Conservation (phyloP, 2,113 vertebrate species). For the Ctenodactylus gundi region DNA sequence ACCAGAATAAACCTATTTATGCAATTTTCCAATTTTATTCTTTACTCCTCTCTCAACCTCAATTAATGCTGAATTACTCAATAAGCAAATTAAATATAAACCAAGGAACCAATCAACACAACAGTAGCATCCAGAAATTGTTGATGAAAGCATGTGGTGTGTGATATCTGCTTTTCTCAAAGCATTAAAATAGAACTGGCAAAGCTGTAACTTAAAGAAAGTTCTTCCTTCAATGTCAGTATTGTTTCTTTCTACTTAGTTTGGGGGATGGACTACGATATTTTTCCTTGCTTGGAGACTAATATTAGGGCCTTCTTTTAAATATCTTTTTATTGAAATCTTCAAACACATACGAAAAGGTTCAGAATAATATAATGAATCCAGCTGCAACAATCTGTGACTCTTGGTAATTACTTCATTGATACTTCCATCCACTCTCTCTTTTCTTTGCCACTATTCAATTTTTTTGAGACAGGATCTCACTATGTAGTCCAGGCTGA, state of each 20-base stretch:
- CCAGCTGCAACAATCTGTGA: constrained; percentile 19
- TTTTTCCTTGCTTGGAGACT: neutral
- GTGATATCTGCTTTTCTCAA: neutral
- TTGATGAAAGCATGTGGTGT: constrained; percentile 31
- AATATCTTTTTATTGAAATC: constrained; percentile 14
- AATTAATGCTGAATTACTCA: constrained; percentile 25
- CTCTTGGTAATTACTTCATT: constrained; percentile 43
- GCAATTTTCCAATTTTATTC: constrained; percentile 21
- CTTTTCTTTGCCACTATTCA: too few species aligned
- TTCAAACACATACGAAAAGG: constrained; percentile 9
- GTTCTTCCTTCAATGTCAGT: constrained; percentile 15
- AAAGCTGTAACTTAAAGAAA: constrained; percentile 36
- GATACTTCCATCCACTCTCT: neutral
- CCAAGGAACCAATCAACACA: neutral
- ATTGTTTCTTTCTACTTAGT: constrained; percentile 24
- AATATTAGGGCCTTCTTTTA: neutral
- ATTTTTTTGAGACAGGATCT: too few species aligned
- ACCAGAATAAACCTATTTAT: constrained; percentile 23
- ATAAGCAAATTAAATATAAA: constrained; percentile 30
- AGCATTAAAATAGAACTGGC: neutral
- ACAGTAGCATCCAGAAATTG: constrained; percentile 17
- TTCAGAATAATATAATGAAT: neutral
- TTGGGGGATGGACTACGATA: neutral
- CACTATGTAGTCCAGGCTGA: too few species aligned
- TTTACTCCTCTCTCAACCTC: neutral